A percentile compares a stretch with the other conserved stretches of the same genome.
These are phyloP conservation scores for Isaurus tuberculatus DNA, from an alignment of 92 coral and sea anemone species.

Conservation along the genomic window DNA sequence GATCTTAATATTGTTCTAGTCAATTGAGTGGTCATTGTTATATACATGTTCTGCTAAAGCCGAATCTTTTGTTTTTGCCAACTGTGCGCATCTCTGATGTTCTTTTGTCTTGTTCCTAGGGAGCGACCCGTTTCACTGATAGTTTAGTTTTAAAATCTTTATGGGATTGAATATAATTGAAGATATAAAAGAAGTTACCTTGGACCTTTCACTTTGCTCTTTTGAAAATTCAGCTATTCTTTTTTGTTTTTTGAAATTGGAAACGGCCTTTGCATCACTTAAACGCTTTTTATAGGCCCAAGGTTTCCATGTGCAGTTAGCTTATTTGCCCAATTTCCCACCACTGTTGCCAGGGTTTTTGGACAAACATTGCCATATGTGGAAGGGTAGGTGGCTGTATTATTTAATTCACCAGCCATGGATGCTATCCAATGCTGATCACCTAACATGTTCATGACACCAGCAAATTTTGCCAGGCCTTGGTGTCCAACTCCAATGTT, in stretches of 20 bases:
- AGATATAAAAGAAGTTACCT: conserved; percentile 22
- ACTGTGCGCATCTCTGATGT: too few relatives aligned
- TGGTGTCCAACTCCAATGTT: conserved; percentile 70
- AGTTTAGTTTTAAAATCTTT: too few relatives aligned
- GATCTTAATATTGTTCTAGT: too few relatives aligned
- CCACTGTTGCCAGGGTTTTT: conserved; percentile 19
- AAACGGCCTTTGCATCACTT: conserved; percentile 27
- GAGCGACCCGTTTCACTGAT: too few relatives aligned
- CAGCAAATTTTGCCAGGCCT: conserved; percentile 61
- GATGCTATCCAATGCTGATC: conserved; percentile 44
- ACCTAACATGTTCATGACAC: conserved; percentile 62
- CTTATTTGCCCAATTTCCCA: conserved; percentile 14
- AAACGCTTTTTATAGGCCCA: conserved; percentile 26
- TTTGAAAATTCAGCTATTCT: conserved; percentile 1
- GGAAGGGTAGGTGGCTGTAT: conserved; percentile 38
- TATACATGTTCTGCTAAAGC: too few relatives aligned
- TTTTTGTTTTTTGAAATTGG: background rate
- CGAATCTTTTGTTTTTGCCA: too few relatives aligned
- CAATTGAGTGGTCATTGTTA: too few relatives aligned
- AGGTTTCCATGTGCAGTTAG: conserved; percentile 30
- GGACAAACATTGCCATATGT: conserved; percentile 35
- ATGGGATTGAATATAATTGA: background rate
- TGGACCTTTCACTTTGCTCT: background rate
- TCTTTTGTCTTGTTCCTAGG: too few relatives aligned
- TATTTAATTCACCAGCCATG: conserved; percentile 47